A percentile compares a stretch with the other conserved stretches of the same genome.
Conservation (phyloP, 2,797 vertebrate genomes). For the Hyperoplus immaculatus region DNA sequence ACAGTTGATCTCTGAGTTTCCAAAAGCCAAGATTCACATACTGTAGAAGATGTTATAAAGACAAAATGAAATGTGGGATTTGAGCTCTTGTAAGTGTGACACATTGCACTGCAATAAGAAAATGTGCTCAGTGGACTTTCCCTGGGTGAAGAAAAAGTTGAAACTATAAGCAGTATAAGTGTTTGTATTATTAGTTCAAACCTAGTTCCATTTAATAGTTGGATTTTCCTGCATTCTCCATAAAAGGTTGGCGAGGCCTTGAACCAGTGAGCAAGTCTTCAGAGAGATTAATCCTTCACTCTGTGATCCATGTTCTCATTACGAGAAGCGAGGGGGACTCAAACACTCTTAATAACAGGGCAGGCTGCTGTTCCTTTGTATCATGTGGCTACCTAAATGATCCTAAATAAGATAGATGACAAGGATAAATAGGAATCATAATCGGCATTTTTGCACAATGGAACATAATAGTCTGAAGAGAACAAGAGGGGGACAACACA, state of each 20-base stretch:
- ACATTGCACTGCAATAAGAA: constrained; percentile 4
- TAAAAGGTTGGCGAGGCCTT: constrained; percentile 62
- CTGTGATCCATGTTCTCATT: constrained; percentile 78
- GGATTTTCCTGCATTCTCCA: constrained; percentile 36
- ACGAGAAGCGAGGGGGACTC: constrained; percentile 71
- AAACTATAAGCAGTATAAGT: background rate
- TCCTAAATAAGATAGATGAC: constrained; percentile 84
- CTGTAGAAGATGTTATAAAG: constrained; percentile 33
- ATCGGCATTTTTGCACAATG: constrained; percentile 84
- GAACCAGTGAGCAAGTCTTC: constrained; percentile 64
- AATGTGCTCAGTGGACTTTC: background rate
- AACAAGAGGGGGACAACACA: constrained; percentile 72
- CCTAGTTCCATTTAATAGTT: constrained; percentile 51
- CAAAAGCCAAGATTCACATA: constrained; percentile 55
- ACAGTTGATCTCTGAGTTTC: constrained; percentile 63
- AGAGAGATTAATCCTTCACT: constrained; percentile 73
- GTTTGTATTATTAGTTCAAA: constrained; percentile 29
- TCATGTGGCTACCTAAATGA: constrained; percentile 82
- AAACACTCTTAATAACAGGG: constrained; percentile 77
- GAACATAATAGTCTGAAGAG: constrained; percentile 78
- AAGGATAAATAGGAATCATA: constrained; percentile 82
- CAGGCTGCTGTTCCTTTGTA: constrained; percentile 80
- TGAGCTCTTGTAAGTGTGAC: constrained; percentile 4
- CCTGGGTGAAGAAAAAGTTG: background rate
- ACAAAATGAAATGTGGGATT: constrained; percentile 22